Conservation (phyloP, 2,888 invertebrate genomes). For the Dromius quadrimaculatus region DNA sequence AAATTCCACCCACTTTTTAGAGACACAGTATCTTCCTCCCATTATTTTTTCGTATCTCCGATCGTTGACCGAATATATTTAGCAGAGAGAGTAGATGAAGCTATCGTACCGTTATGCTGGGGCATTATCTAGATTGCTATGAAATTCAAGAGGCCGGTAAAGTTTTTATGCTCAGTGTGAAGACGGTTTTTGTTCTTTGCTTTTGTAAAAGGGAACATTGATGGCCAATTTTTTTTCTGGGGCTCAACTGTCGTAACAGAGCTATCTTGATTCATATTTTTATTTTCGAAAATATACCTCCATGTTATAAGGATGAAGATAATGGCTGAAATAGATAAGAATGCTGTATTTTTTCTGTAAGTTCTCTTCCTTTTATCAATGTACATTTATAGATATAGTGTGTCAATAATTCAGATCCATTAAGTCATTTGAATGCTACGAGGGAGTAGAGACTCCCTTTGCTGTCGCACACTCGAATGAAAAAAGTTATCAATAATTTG, state of each 20-base stretch:
- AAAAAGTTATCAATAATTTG: too few relatives aligned
- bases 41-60: too few relatives aligned
- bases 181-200: conserved; percentile 34
- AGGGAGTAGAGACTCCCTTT: background rate
- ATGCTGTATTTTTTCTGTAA: conserved; percentile 9
- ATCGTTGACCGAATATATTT: background rate
- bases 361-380: too few relatives aligned
- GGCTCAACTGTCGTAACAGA: background rate
- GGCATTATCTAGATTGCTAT: conserved; percentile 26
- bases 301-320: conserved; percentile 4
- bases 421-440: too few relatives aligned
- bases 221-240: conserved; percentile 20
- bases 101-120: background rate
- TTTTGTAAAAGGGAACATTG: conserved; percentile 24
- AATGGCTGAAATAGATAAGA: conserved; percentile 17
- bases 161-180: conserved; percentile 28
- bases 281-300: conserved; percentile 26
- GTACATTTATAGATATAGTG: too few relatives aligned
- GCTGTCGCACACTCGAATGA: too few relatives aligned
- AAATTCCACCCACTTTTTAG: too few relatives aligned
- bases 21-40: too few relatives aligned
- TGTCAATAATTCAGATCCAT: too few relatives aligned
- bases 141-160: conserved; percentile 34
- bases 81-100: conserved; percentile 24
- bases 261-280: conserved; percentile 34